phyloP scores from a whole-genome alignment of 2,113 vertebrate genomes.

The Varanus salvator region DNA sequence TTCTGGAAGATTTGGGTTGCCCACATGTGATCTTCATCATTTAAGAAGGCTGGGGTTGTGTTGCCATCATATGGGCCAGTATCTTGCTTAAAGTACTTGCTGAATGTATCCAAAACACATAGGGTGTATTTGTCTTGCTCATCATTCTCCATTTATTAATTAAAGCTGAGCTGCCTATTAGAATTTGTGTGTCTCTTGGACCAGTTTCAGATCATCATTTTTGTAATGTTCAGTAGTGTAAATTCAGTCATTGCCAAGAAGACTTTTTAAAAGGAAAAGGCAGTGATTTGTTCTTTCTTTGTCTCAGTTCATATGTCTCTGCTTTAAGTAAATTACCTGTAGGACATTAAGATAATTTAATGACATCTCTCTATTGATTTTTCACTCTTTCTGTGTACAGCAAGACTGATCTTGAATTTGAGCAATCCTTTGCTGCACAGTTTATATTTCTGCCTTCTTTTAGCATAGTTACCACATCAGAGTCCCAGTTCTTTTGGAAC shows the following conservation, averaged over 20 bases:
- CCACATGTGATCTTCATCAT: neutral
- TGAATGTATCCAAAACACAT: neutral
- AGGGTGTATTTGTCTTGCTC: neutral
- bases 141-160: neutral
- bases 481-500: neutral
- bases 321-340: slow-evolving; percentile 13
- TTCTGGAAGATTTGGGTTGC: too few species aligned
- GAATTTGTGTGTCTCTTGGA: neutral
- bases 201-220: neutral
- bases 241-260: slow-evolving; percentile 9
- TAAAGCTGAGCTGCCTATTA: slow-evolving; percentile 30
- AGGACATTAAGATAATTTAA: slow-evolving; percentile 60
- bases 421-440: slow-evolving; percentile 42
- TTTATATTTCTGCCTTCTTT: neutral
- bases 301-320: neutral
- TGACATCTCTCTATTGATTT: slow-evolving; percentile 54
- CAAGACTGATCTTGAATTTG: slow-evolving; percentile 46
- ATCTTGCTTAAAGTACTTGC: neutral
- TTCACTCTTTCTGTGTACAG: slow-evolving; percentile 50
- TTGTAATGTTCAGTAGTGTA: neutral
- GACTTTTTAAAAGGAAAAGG: neutral
- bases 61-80: neutral
- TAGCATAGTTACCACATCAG: neutral
- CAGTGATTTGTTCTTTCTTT: slow-evolving; percentile 17
- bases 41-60: too few species aligned